These are phyloP conservation scores for Anoncus sp. DNA, from an alignment of 2,888 invertebrate genomes.

Conservation along the genomic window DNA sequence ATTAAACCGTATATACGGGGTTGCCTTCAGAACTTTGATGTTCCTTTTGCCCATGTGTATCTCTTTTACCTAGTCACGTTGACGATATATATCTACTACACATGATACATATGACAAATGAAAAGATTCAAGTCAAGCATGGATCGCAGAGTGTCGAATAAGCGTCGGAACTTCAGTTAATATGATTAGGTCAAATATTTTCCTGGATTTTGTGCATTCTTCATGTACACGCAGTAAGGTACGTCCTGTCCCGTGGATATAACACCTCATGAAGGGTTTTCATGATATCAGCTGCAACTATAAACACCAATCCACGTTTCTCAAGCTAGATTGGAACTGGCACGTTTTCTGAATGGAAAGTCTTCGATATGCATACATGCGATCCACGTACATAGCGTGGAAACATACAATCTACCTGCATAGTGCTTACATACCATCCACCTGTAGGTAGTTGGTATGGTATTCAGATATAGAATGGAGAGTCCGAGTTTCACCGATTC, in stretches of 20 bases:
- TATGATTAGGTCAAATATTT: not conserved
- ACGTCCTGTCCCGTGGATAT: not conserved
- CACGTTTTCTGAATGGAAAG: slow-evolving; percentile 18
- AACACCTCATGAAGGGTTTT: not conserved
- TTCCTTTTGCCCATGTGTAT: not conserved
- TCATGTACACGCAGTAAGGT: not conserved
- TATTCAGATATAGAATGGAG: slow-evolving; percentile 11
- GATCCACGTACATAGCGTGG: too few relatives aligned
- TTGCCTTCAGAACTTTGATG: not conserved
- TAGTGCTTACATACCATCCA: too few relatives aligned
- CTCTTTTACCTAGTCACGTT: not conserved
- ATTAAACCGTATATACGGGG: not conserved
- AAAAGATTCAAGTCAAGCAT: not conserved
- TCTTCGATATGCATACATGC: too few relatives aligned
- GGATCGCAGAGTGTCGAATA: too few relatives aligned
- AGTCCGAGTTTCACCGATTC: slow-evolving; percentile 10
- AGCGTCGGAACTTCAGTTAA: not conserved
- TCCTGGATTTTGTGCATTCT: not conserved
- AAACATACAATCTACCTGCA: too few relatives aligned
- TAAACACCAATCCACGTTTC: slow-evolving; percentile 23
- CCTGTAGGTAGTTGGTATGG: slow-evolving; percentile 13
- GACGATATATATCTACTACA: not conserved
- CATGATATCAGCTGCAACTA: not conserved
- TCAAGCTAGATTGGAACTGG: slow-evolving; percentile 24
- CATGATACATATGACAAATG: not conserved